A percentile compares a stretch with the other conserved stretches of the same genome.
These are phyloP conservation scores for Slavum lentiscoides DNA, from an alignment of 2,888 invertebrate species.

Conservation along the genomic window DNA sequence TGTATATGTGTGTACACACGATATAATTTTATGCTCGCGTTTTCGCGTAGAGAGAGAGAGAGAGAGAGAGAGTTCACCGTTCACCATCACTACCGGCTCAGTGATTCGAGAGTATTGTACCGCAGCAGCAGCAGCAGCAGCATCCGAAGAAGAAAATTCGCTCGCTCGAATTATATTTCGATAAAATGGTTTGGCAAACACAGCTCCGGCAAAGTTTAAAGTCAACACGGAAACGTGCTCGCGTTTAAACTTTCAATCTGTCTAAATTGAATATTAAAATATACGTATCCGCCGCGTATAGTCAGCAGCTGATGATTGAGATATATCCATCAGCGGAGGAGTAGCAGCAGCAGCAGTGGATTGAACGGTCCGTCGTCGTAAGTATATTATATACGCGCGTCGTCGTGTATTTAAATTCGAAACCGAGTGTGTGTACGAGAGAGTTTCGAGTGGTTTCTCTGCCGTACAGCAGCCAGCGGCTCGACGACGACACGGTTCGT, in stretches of 20 bases:
- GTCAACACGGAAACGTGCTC: slow-evolving; percentile 29
- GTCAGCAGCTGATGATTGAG: not conserved
- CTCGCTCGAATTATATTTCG: slow-evolving; percentile 12
- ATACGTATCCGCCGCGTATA: not conserved
- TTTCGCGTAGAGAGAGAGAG: not conserved
- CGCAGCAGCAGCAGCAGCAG: too few species aligned
- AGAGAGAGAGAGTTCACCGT: slow-evolving; percentile 5
- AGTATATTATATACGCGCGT: not conserved
- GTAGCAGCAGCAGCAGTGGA: too few species aligned
- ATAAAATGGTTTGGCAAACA: slow-evolving; percentile 44
- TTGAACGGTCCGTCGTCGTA: not conserved
- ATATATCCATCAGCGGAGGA: too few species aligned
- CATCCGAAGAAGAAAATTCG: not conserved
- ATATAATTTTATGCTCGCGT: too few species aligned
- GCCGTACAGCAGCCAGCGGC: too few species aligned
- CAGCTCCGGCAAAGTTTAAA: slow-evolving; percentile 39
- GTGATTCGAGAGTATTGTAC: not conserved
- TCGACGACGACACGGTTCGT: too few species aligned
- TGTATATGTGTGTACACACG: too few species aligned
- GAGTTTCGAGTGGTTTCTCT: slow-evolving; percentile 11
- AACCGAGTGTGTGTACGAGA: not conserved
- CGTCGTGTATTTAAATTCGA: slow-evolving; percentile 25
- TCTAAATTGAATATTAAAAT: slow-evolving; percentile 29
- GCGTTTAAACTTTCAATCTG: slow-evolving; percentile 44
- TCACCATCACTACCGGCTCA: too few species aligned